phyloP scores from a whole-genome alignment of 2,888 invertebrate species.

The Crioceris asparagi region DNA sequence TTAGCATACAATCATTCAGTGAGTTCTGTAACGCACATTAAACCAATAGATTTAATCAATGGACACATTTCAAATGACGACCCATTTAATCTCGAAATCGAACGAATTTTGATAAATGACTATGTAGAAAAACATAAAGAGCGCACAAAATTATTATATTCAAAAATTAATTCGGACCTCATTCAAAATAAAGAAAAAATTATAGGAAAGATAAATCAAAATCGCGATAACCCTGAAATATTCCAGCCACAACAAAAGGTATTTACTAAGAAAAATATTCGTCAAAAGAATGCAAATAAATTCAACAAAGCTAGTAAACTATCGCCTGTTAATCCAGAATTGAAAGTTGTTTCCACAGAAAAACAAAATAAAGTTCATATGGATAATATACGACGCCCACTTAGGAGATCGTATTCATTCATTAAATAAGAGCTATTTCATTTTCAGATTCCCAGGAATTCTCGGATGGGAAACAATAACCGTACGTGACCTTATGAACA shows the following conservation, averaged over 20 bases:
- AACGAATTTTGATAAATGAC: not conserved
- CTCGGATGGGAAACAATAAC: too few species aligned
- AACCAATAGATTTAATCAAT: conserved; percentile 1
- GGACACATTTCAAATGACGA: not conserved
- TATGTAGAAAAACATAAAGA: not conserved
- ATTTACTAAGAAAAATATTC: not conserved
- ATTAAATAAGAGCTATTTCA: not conserved
- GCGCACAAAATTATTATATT: not conserved
- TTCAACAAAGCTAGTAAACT: not conserved
- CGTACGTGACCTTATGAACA: too few species aligned
- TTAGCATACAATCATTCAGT: not conserved
- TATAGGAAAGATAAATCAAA: not conserved
- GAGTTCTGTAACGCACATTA: not conserved
- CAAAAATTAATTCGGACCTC: not conserved
- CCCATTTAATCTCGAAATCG: not conserved
- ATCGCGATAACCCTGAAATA: not conserved
- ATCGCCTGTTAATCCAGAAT: not conserved
- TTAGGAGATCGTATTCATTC: not conserved
- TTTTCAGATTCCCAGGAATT: not conserved
- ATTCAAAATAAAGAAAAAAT: not conserved
- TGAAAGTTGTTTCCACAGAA: not conserved
- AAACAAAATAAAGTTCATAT: not conserved
- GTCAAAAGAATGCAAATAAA: not conserved
- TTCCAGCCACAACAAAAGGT: not conserved
- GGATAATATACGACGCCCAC: not conserved